Percentiles rank a stretch among this genome's conserved stretches.
These are phyloP conservation scores for Carassius auratus DNA, from an alignment of 2,113 vertebrate genomes.

Conservation along the genomic window DNA sequence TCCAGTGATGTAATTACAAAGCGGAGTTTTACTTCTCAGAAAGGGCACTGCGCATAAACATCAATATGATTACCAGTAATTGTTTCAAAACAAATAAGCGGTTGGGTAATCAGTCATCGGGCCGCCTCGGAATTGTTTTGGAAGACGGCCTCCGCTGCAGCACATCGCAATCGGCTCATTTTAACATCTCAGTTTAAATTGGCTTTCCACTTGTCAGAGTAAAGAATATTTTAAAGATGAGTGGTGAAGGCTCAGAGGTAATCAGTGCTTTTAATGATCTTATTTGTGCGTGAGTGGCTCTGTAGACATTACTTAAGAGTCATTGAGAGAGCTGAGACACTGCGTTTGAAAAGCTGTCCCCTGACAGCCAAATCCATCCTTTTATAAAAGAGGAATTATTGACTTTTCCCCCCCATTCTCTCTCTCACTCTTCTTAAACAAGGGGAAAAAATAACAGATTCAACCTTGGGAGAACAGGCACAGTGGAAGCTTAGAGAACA, in stretches of 20 bases:
- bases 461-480: constrained; percentile 55
- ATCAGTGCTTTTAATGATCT: constrained; percentile 64
- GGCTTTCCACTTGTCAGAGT: constrained; percentile 60
- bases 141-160: constrained; percentile 42
- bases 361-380: constrained; percentile 57
- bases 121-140: constrained; percentile 58
- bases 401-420: constrained; percentile 41
- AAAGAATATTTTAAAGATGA: constrained; percentile 61
- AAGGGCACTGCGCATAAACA: constrained; percentile 61
- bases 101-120: constrained; percentile 57
- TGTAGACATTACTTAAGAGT: constrained; percentile 59
- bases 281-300: constrained; percentile 62
- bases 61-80: constrained; percentile 64
- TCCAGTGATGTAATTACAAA: constrained; percentile 64
- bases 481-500: constrained; percentile 40
- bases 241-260: constrained; percentile 60
- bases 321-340: constrained; percentile 54
- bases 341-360: constrained; percentile 58
- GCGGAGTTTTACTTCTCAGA: constrained; percentile 61
- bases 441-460: constrained; percentile 53
- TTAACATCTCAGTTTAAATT: constrained; percentile 62
- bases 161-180: constrained; percentile 55
- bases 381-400: constrained; percentile 63
- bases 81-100: constrained; percentile 63
- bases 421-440: constrained; percentile 50